phyloP scores from a whole-genome alignment of 2,888 invertebrate genomes.

The Koerneria pararmatus region DNA sequence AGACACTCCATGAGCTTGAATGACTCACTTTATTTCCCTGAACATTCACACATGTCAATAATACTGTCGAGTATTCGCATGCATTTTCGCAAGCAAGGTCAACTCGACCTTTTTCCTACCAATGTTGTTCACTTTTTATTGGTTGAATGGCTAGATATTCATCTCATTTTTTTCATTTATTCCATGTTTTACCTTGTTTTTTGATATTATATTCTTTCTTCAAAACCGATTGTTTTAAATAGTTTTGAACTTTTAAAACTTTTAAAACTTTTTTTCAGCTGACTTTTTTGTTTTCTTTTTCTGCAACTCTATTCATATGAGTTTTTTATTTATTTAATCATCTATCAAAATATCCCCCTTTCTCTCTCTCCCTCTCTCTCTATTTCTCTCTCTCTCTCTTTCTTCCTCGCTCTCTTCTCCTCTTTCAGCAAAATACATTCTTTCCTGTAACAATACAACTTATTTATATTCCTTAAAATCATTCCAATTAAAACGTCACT shows the following conservation, averaged over 20 bases:
- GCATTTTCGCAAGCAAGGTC: no score
- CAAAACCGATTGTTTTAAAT: neutral
- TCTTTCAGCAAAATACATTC: no score
- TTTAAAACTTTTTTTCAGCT: neutral
- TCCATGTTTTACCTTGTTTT: neutral
- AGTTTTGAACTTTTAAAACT: constrained; percentile 2
- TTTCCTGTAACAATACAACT: no score
- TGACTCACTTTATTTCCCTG: no score
- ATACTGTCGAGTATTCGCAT: no score
- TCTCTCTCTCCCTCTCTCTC: neutral
- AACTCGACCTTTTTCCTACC: no score
- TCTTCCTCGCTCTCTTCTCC: neutral
- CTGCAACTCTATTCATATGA: neutral
- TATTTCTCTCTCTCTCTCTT: neutral
- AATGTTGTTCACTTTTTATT: constrained; percentile 5
- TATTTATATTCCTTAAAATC: no score
- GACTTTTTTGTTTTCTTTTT: neutral
- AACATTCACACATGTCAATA: no score
- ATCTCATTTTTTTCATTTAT: neutral
- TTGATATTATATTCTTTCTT: neutral
- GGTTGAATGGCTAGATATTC: neutral
- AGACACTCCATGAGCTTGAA: no score
- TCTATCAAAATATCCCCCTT: neutral
- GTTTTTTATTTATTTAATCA: neutral
- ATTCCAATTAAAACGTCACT: no score